Evolutionary conservation across 2,113 vertebrate genomes (phyloP).

Genomic region (Hydrolagus affinis): DNA sequence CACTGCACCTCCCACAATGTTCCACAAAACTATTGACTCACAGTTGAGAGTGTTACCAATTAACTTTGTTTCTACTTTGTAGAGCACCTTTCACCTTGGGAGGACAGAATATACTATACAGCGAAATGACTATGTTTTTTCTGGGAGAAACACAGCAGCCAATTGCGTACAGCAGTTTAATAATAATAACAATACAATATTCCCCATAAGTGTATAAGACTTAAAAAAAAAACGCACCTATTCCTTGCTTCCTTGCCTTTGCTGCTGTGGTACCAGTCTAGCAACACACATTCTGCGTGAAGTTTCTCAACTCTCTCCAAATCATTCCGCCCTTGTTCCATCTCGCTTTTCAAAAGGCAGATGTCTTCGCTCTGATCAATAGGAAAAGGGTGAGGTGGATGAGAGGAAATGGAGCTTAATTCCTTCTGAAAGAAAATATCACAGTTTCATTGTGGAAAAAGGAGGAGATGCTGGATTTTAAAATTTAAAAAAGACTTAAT

Average conservation of each 20-base stretch:
- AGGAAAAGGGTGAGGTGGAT: not conserved
- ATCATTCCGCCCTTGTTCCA: conserved; percentile 53
- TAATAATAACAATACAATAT: too few species aligned
- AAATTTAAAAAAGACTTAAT: not conserved
- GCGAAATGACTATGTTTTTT: too few species aligned
- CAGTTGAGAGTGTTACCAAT: too few species aligned
- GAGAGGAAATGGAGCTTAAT: not conserved
- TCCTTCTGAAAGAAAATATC: not conserved
- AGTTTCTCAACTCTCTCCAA: conserved; percentile 55
- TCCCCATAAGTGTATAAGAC: not conserved
- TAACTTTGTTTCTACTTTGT: too few species aligned
- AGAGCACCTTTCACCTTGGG: too few species aligned
- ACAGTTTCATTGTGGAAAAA: not conserved
- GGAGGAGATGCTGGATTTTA: not conserved
- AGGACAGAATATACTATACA: too few species aligned
- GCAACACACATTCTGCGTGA: conserved; percentile 49
- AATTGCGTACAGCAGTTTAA: too few species aligned
- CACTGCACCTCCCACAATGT: too few species aligned
- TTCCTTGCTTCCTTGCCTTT: not conserved
- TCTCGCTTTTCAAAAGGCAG: conserved; percentile 55
- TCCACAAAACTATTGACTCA: too few species aligned
- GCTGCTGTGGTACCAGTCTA: conserved; percentile 52
- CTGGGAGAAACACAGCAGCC: too few species aligned
- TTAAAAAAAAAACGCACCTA: conserved; percentile 26
- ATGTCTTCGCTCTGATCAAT: conserved; percentile 60